Evolutionary conservation across 2,113 vertebrate species (phyloP), one percentile per base, ranked within the genome.

Genomic region (Myotis lucifugus): DNA sequence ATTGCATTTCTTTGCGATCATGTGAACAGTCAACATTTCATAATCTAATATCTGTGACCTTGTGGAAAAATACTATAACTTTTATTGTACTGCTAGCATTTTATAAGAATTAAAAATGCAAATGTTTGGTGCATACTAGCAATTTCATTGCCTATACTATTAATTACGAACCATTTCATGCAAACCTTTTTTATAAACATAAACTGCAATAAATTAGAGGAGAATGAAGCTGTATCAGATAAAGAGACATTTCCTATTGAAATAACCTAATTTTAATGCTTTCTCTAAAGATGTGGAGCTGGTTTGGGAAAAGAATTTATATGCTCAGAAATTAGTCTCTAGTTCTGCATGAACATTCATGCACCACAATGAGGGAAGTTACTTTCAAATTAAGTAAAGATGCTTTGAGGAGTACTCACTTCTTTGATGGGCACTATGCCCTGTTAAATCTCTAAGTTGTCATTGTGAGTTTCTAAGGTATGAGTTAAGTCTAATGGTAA

Each of bases 11-110:
- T 85, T 95, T 96, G 61, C 61, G 87, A 95, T 56, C 42, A 46
- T 61, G 84, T 97, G 46, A 95, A 90, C 12, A 42, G 29, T 83
- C 73, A 85, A 42, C 61, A 84, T 86, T 96, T 91, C 23, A 15
- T 87, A 93, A 92, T 32, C 8, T 52, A 79, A 34, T 93, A 73
- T 56, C 83, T 76, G 37, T 64, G 84, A 72, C 1, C 10, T 77
- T 73, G 37, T 61, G 21, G 46, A 93, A 85, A 56, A 74, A 73
- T 88, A 88, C 34, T 27, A 8, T 40, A 56, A 7, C 10, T 94
- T 94, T 92, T 72, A 54, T 66, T 54, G 42, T 8, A 69, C 10
- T 73, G 18, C 77, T 54, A 76, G 3, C 50, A 72, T 67, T 76
- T 73, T 69, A 40, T 69, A 59, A 86, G 52, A n/a, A 54, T 89